Evolutionary conservation across 2,797 vertebrate species (phyloP), one percentile per base, ranked within the genome.

Genomic region (Epinephelus coioides): DNA sequence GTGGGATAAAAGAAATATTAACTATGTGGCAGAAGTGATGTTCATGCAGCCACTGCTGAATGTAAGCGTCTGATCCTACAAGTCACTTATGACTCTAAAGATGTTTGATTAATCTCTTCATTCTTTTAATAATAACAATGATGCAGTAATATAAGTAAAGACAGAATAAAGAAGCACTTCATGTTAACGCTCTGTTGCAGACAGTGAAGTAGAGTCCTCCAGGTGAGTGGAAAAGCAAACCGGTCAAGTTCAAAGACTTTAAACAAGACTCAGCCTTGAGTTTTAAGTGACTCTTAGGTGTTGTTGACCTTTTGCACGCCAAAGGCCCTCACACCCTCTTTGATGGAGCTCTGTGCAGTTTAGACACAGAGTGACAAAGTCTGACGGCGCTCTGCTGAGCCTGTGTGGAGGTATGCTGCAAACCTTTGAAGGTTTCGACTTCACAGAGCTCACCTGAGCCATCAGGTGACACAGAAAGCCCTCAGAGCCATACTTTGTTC

Each of bases 1-100:
- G 81, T 89, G 66, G 44, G 40, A 79, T 56, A 72, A 91, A 76
- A 73, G 76, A 91, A 82, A 86, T 94, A 85, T 84, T 91, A 92
- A 91, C 86, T 91, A 89, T 50, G 85, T 94, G 88, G 70, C 57
- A 94, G 80, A 95, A 91, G 69, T 93, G 63, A 81, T 94, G 91
- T 4, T 61, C 60, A 83, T 60, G 81, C 92, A 86, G 34, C 46
- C 70, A 60, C 62, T 63, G 80, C 88, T 90, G 91, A 88, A 92
- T 91, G 77, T 88, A 86, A 85, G 80, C 18, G 13, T 3, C 34
- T 21, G 14, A 21, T 64, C 79, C 57, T 67, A 12, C 30, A 55
- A 54, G 64, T 40, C 74, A 60, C 54, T 88, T 13, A 14, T 1
- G 2, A 15, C 43, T 54, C 6, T 11, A 14, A 38, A 1, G 27